phyloP scores from a whole-genome alignment of 2,888 invertebrate species.

The Dicyrtomina minuta region DNA sequence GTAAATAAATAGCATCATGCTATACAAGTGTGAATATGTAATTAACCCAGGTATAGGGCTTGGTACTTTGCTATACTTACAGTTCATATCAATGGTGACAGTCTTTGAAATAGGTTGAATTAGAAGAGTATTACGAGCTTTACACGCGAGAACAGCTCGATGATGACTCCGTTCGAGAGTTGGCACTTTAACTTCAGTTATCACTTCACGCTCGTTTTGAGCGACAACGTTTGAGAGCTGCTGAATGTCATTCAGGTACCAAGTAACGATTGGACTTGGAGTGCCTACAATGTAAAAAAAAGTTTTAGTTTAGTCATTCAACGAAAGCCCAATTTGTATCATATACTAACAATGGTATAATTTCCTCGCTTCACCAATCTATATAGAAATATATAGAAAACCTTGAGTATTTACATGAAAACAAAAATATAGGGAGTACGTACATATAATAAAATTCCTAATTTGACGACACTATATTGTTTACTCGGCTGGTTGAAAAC shows the following conservation, averaged over 20 bases:
- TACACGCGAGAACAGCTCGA: constrained; percentile 48
- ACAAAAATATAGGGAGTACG: no score
- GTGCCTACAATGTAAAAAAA: constrained; percentile 34
- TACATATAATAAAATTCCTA: no score
- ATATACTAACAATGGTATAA: no score
- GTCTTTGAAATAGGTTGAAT: constrained; percentile 52
- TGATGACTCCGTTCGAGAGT: constrained; percentile 52
- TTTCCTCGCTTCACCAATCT: no score
- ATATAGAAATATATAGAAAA: no score
- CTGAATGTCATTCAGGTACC: constrained; percentile 53
- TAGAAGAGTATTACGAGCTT: constrained; percentile 51
- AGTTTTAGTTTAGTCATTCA: neutral
- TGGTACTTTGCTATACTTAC: no score
- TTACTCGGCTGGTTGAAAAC: no score
- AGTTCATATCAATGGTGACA: constrained; percentile 52
- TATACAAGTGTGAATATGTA: no score
- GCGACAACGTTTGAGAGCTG: constrained; percentile 43
- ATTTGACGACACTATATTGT: no score
- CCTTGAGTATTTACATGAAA: no score
- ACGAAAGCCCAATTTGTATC: neutral
- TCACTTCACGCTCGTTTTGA: constrained; percentile 51
- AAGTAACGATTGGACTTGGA: constrained; percentile 48
- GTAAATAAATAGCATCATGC: no score
- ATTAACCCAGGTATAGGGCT: no score
- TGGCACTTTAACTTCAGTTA: constrained; percentile 53